phyloP scores from a whole-genome alignment of 2,797 vertebrate species.

The Megaceryle alcyon region DNA sequence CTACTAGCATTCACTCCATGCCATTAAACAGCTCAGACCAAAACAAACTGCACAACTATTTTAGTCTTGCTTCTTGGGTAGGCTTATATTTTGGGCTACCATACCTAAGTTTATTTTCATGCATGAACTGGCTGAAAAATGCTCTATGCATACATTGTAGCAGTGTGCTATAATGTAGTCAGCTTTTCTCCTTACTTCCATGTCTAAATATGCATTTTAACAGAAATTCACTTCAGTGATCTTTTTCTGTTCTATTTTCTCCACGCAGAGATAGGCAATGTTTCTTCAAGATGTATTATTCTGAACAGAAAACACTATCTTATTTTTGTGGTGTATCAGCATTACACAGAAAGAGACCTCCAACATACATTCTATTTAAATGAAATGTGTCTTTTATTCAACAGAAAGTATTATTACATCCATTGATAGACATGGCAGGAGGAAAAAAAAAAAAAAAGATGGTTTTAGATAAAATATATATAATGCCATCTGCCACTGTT shows the following conservation, averaged over 20 bases:
- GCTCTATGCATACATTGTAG: background rate
- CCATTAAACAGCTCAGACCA: background rate
- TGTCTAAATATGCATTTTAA: background rate
- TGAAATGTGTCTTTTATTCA: background rate
- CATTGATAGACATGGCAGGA: background rate
- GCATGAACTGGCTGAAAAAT: background rate
- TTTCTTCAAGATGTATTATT: background rate
- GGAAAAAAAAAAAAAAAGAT: background rate
- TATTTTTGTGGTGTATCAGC: background rate
- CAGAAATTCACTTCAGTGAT: background rate
- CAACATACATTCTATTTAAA: background rate
- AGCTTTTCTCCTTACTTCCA: background rate
- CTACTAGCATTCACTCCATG: background rate
- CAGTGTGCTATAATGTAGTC: background rate
- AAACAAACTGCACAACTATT: background rate
- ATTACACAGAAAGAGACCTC: background rate
- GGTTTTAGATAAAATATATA: background rate
- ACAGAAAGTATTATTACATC: background rate
- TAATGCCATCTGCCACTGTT: background rate
- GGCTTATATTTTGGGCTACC: background rate
- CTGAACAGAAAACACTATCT: background rate
- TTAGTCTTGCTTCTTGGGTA: background rate
- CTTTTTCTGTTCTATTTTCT: background rate
- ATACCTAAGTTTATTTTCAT: background rate
- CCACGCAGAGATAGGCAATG: rapidly evolving